Conservation (phyloP, 2,113 vertebrate species). For the Petaurus breviceps region DNA sequence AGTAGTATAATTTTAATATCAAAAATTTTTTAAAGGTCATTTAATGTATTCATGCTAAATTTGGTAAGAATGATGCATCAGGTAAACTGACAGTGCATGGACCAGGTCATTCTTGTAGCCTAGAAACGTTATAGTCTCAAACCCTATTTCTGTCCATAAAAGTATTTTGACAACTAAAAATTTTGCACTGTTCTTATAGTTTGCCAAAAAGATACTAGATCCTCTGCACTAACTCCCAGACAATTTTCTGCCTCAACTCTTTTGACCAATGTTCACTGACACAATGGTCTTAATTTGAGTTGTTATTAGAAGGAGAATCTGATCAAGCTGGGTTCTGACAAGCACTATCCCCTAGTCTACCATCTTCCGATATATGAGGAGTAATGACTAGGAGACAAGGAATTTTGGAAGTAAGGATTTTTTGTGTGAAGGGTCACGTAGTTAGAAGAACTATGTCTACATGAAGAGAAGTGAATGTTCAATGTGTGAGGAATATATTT, state of each 20-base stretch:
- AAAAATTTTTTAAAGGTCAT: background rate
- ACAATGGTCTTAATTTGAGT: background rate
- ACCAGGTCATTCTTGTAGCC: slow-evolving; percentile 29
- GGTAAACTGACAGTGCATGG: slow-evolving; percentile 22
- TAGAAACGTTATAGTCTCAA: slow-evolving; percentile 24
- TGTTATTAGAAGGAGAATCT: background rate
- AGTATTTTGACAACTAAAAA: background rate
- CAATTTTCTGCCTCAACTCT: background rate
- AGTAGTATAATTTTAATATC: slow-evolving; percentile 49
- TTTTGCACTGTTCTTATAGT: background rate
- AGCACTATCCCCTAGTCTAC: background rate
- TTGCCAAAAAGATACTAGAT: background rate
- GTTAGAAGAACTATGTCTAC: background rate
- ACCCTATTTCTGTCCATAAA: slow-evolving; percentile 20
- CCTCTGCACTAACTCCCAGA: background rate
- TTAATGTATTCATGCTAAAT: background rate
- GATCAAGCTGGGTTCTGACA: background rate
- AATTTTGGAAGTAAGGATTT: background rate
- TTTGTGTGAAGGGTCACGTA: background rate
- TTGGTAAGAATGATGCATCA: slow-evolving; percentile 35
- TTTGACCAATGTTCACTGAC: background rate
- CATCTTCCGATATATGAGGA: background rate
- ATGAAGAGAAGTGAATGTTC: background rate
- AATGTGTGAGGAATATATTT: background rate
- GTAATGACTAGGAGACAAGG: background rate